Base-by-base conservation (phyloP, 2,888 invertebrate species). In the Cerceris rybyensis region DNA sequence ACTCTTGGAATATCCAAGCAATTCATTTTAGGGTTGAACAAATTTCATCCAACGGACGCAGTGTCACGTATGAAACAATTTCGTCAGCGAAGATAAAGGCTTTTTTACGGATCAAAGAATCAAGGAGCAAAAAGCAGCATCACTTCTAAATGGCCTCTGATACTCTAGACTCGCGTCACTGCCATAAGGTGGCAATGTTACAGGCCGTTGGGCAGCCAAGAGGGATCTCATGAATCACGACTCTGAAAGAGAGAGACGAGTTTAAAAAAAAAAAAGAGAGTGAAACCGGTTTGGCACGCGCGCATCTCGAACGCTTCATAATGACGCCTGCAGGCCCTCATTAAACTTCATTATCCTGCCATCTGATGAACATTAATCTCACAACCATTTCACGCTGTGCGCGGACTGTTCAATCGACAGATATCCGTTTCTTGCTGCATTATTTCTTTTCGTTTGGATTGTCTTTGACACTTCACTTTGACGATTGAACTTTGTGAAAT, bases 131-230 rank as follows among this genome's bases (percentile, higher is more conserved):
- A 80, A 78, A 71, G 71, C 57, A 61, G 71, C 68, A 78, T 74
- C 68, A 54, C 68, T 80, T 84, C 75, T 73, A 85, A 85, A 87
- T 87, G 78, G 84, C 71, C 78, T 76, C 82, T 77, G 83, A 70
- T 80, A 77, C 82, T 80, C 80, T 73, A 71, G 70, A 84, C 70
- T 75, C 75, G 83, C 81, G 79, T 80, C 85, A 77, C 77, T 84
- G 86, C 87, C 89, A 87, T 90, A 88, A 89, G 88, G 88, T 85
- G 81, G 88, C 88, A 91, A 91, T 91, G 90, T 91, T 89, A 91
- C 91, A 90, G 90, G 86, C 86, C 86, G 90, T 91, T 91, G 89
- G 89, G 86, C 88, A 88, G 84, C 86, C 80, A 80, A 87, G 85
- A 87, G 85, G 87, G 87, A 85, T 83, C 80, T 78, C 88, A 89